Percentiles rank a stretch among this genome's conserved stretches.
Conservation (phyloP, 2,888 invertebrate species). For the Clepsis dumicolana region DNA sequence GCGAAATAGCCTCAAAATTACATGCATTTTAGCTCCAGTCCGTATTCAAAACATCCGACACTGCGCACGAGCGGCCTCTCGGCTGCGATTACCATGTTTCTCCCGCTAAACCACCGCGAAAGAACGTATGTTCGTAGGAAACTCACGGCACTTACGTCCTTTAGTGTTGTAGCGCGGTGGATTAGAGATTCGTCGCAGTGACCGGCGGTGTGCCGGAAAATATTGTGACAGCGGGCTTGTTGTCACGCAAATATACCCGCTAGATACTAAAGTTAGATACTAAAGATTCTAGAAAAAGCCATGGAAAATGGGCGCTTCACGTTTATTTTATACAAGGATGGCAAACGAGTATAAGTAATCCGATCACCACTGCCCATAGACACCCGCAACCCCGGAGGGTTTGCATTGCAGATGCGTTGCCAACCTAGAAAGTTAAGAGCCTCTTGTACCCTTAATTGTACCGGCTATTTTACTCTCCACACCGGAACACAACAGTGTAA, state of each 20-base stretch:
- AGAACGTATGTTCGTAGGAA: neutral
- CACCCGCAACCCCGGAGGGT: too few species aligned
- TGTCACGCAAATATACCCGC: neutral
- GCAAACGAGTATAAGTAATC: too few species aligned
- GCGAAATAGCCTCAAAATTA: neutral
- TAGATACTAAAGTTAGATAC: neutral
- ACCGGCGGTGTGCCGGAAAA: neutral
- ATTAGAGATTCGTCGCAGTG: constrained; percentile 4
- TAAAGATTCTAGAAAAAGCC: neutral
- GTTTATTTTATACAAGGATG: too few species aligned
- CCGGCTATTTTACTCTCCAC: too few species aligned
- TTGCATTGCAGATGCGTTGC: too few species aligned
- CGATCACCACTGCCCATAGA: too few species aligned
- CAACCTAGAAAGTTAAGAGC: too few species aligned
- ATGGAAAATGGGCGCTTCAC: neutral
- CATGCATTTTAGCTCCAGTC: constrained; percentile 5
- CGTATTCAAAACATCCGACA: neutral
- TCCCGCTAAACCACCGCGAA: too few species aligned
- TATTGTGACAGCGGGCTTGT: constrained; percentile 1
- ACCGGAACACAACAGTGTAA: too few species aligned
- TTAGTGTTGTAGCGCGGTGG: neutral
- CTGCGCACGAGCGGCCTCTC: neutral
- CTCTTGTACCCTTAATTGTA: too few species aligned
- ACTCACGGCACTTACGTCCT: too few species aligned
- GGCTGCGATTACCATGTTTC: neutral